Base-by-base conservation (phyloP, 2,797 vertebrate genomes). In the Threskiornis aethiopicus region DNA sequence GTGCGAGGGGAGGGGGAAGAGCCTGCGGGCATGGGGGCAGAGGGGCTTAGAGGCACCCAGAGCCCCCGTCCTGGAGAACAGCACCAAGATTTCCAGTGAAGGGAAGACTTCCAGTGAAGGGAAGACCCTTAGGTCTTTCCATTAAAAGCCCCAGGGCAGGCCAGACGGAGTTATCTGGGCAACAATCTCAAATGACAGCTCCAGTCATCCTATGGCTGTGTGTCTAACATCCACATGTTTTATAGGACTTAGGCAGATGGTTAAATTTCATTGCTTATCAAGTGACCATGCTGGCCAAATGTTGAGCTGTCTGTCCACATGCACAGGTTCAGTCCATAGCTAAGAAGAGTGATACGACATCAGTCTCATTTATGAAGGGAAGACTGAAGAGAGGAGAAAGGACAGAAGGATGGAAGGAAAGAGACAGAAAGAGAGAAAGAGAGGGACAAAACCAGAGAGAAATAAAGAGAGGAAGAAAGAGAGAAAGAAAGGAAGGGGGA, bases 1-100 rank as follows among this genome's bases (percentile, higher is more conserved):
- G 28, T 35, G 46, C 0, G 0, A 90, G 22, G 10, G 29, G 16
- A 61, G 19, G 24, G 26, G 21, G 15, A 20, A 59, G 31, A 54
- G 39, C 19, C 44, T 47, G 51, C 1, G 5, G 39, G 8, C 2
- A 1, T 0, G 1, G 31, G 22, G 41, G 42, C 20, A 83, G 61
- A 54, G 14, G 11, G 25, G 6, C 17, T 42, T 22, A 82, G 55
- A 69, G 15, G 19, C 16, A 61, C 46, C n/a, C 46, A 55, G 29
- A 58, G 11, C 4, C 31, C 33, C 15, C 0, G 0, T 49, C 7
- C 47, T 91, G 41, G 29, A 57, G 26, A 17, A 31, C 77, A 70
- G 31, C n/a, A 54, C 21, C 33, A 39, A 25, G 31, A 51, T 39
- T 62, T 80, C 37, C 57, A 52, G n/a, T 1, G 11, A 75, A 59